phyloP scores from a whole-genome alignment of 2,888 invertebrate species.

The Cantharis flavilabris region DNA sequence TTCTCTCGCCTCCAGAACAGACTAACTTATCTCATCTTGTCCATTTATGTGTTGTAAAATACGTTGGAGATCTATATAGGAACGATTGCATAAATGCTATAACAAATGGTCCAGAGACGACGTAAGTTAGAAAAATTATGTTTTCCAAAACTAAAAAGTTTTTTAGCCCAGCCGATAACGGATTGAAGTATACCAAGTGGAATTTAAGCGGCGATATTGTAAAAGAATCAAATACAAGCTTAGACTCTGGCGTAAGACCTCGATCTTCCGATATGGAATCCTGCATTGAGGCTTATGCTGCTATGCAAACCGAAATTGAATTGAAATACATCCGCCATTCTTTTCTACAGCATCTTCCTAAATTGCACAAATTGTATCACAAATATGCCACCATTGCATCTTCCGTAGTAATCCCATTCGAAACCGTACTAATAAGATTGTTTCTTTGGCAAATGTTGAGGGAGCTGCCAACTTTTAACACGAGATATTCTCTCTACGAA shows the following conservation, averaged over 20 bases:
- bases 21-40: constrained; percentile 57
- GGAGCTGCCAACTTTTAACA: constrained; percentile 60
- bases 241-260: no score
- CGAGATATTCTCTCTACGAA: constrained; percentile 58
- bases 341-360: constrained; percentile 17
- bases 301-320: constrained; percentile 50
- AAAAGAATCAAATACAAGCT: background rate
- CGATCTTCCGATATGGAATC: background rate
- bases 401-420: constrained; percentile 36
- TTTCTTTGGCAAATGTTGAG: constrained; percentile 66
- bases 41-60: constrained; percentile 14
- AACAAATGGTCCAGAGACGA: background rate
- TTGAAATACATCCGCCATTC: constrained; percentile 56
- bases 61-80: constrained; percentile 7
- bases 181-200: background rate
- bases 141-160: background rate
- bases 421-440: constrained; percentile 58
- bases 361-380: constrained; percentile 16
- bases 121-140: background rate
- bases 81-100: background rate
- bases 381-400: constrained; percentile 24
- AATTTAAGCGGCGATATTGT: background rate
- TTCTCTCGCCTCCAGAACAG: constrained; percentile 49
- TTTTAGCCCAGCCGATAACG: background rate
- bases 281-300: constrained; percentile 35